Conservation (phyloP, 2,113 vertebrate species). For the Lepus europaeus region DNA sequence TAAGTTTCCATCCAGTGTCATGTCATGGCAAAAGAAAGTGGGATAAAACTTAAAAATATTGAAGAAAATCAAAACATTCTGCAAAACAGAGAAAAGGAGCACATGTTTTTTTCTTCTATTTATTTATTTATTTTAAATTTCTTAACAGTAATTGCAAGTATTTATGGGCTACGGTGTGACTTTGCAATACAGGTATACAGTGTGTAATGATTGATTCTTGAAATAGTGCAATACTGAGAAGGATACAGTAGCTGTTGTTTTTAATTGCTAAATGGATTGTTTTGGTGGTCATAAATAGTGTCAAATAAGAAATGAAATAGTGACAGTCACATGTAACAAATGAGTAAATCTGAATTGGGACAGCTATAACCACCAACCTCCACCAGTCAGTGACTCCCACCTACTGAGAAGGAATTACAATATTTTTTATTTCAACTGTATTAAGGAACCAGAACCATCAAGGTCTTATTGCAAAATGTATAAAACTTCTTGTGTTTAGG, state of each 20-base stretch:
- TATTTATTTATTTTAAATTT: no score
- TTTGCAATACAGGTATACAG: no score
- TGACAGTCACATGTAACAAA: background rate
- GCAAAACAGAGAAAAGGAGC: background rate
- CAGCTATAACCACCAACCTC: background rate
- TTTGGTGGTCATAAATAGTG: background rate
- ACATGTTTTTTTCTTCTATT: background rate
- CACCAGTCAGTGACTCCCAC: background rate
- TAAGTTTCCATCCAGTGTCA: background rate
- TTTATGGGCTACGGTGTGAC: no score
- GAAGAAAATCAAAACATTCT: constrained; percentile 38
- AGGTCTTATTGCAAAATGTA: background rate
- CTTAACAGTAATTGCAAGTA: no score
- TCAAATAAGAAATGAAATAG: background rate
- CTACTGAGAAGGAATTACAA: background rate
- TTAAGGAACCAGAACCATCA: background rate
- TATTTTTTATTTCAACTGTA: background rate
- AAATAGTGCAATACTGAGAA: background rate
- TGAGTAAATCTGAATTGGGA: background rate
- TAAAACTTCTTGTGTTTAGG: background rate
- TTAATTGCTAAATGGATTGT: background rate
- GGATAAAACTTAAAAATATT: background rate
- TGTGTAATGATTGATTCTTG: background rate
- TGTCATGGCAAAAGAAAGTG: background rate
- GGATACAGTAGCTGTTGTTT: background rate